Evolutionary conservation across 2,113 vertebrate species (phyloP).

Genomic region (Colius striatus): DNA sequence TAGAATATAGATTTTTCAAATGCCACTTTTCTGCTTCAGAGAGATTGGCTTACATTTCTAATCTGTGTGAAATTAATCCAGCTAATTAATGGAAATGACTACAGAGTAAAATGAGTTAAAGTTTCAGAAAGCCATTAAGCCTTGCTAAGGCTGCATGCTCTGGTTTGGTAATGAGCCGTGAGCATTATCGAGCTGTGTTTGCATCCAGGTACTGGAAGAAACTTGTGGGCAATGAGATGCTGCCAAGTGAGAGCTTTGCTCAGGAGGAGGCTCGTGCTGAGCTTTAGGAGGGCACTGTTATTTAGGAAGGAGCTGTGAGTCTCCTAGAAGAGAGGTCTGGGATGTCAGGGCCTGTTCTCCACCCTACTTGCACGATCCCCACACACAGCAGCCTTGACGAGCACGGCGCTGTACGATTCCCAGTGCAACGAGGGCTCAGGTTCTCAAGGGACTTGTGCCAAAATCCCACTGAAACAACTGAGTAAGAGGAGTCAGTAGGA

Average conservation of each 20-base stretch:
- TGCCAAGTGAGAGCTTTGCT: neutral
- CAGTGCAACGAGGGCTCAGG: neutral
- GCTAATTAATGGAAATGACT: slow-evolving; percentile 23
- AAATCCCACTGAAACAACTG: neutral
- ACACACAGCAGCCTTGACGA: neutral
- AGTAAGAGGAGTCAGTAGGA: neutral
- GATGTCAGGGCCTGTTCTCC: neutral
- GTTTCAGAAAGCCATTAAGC: slow-evolving; percentile 28
- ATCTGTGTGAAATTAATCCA: slow-evolving; percentile 37
- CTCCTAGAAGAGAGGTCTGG: neutral
- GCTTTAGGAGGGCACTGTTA: neutral
- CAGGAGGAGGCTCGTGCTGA: neutral
- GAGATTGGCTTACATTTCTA: slow-evolving; percentile 17
- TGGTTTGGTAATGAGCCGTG: neutral
- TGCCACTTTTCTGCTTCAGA: slow-evolving; percentile 33
- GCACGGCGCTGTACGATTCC: rapidly evolving
- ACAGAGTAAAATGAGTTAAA: neutral
- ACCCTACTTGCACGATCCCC: neutral
- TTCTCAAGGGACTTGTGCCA: neutral
- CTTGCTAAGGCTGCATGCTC: neutral
- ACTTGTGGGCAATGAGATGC: neutral
- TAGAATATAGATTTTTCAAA: slow-evolving; percentile 34
- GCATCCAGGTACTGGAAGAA: neutral
- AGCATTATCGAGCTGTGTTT: neutral
- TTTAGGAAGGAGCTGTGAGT: neutral